A percentile compares a stretch with the other conserved stretches of the same genome.
Conservation (phyloP, 2,797 vertebrate genomes). For the Orestias chungarensis region DNA sequence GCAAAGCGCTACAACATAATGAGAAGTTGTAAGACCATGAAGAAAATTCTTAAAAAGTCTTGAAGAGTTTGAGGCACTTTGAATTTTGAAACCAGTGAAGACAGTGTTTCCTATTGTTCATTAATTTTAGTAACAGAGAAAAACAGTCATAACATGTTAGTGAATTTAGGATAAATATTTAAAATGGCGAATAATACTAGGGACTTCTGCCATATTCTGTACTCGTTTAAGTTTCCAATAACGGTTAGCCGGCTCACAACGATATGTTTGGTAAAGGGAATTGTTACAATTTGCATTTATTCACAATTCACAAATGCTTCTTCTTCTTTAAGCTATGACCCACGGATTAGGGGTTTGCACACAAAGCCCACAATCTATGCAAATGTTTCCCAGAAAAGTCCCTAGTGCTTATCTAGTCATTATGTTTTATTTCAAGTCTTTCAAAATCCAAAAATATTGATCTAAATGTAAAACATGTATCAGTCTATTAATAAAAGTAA, state of each 20-base stretch:
- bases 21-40: constrained; percentile 43
- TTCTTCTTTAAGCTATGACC: constrained; percentile 41
- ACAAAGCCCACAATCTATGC: constrained; percentile 29
- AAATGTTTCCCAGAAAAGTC: constrained; percentile 46
- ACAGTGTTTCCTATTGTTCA: constrained; percentile 63
- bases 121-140: constrained; percentile 42
- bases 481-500: constrained; percentile 42
- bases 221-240: constrained; percentile 44
- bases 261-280: constrained; percentile 46
- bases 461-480: constrained; percentile 36
- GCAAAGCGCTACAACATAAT: constrained; percentile 7
- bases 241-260: constrained; percentile 60
- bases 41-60: constrained; percentile 71
- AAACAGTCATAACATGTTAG: too few relatives aligned
- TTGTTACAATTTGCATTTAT: constrained; percentile 36
- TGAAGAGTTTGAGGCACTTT: constrained; percentile 76
- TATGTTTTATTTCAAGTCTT: constrained; percentile 55
- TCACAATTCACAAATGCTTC: constrained; percentile 25
- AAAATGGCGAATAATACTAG: constrained; percentile 29
- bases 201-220: constrained; percentile 45
- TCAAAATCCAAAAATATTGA: constrained; percentile 49
- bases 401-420: constrained; percentile 38
- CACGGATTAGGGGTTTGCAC: constrained; percentile 51
- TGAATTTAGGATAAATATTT: constrained; percentile 43
- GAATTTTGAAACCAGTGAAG: constrained; percentile 62